Evolutionary conservation across 2,888 invertebrate genomes (phyloP), one percentile per base, ranked within the genome.

Genomic region (Aethes cnicana): DNA sequence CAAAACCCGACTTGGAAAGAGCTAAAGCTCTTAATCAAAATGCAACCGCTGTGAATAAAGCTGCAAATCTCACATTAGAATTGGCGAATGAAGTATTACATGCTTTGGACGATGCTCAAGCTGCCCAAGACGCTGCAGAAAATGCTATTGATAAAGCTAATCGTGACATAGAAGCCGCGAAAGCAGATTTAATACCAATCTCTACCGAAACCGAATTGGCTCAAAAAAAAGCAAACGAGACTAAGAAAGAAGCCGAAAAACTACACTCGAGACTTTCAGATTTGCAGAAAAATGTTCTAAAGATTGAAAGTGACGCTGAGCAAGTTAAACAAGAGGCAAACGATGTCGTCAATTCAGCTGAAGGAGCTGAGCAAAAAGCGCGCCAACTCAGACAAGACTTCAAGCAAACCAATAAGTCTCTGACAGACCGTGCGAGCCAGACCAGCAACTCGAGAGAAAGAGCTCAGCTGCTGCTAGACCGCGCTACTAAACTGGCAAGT

Each of bases 401-500:
- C 68, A 91, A 93, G 58, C 86, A 89, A 47, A 95, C 96, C 1
- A 93, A 95, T 55, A 91, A 90, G 54, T 92, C 94, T 17, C 87
- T 98, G 12, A 92, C 94, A 36, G 90, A 92, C 53, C 94, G 95
- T 56, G 93, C 95, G 2, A 92, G 91, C 60, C 92, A 93, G 62
- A 97, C 97, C 4, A 93, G 94, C 43, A 92, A 92, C 55, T 95
- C 96, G 1, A 94, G 96, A 63, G 93, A 93, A 56, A 91, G 95
- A 53, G 97, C 97, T 2, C 94, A 95, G 69, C 86, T 91, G 30
- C 83, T 98, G 47, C 89, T 96, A 47, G 93, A 94, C 62, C 91
- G 95, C 57, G 98, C 98, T 0, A 94, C 95, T 26, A 93, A 94
- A 66, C 90, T 98, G 14, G 96, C 96, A 1, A 94, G 94, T 53